Percentiles rank a stretch among this genome's conserved stretches.
Conservation (phyloP, 64 coral and sea anemone species). For the Hydrozoanthus tunicans region DNA sequence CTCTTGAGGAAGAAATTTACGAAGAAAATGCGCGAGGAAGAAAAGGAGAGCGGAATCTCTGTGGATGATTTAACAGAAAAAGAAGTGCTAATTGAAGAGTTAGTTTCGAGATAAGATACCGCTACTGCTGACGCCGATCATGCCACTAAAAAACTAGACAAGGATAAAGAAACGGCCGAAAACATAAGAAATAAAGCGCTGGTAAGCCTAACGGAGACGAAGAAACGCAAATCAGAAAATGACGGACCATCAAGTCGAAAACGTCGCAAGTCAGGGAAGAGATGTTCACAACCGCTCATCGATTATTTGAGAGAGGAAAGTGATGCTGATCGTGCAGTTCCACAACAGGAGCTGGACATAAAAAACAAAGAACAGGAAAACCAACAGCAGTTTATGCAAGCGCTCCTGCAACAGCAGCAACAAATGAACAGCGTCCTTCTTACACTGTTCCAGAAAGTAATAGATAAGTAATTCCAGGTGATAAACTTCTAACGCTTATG, state of each 20-base stretch:
- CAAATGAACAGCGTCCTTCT: constrained; percentile 39
- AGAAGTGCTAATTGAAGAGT: constrained; percentile 57
- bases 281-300: constrained; percentile 53
- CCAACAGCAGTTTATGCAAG: constrained; percentile 52
- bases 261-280: constrained; percentile 21
- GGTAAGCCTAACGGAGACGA: constrained; percentile 53
- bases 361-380: constrained; percentile 69
- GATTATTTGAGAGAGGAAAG: constrained; percentile 62
- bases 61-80: constrained; percentile 50
- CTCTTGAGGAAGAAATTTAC: constrained; percentile 54
- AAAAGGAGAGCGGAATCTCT: constrained; percentile 46
- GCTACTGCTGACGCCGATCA: constrained; percentile 12
- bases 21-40: constrained; percentile 37
- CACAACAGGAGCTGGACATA: constrained; percentile 41
- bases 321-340: constrained; percentile 47
- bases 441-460: constrained; percentile 18
- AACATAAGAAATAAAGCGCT: constrained; percentile 57
- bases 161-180: constrained; percentile 66
- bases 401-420: constrained; percentile 48
- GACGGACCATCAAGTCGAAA: constrained; percentile 35
- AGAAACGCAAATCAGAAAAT: constrained; percentile 54
- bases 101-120: constrained; percentile 50
- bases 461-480: background rate
- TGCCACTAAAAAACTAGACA: constrained; percentile 30
- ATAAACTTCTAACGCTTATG: no score